These are phyloP conservation scores for Ornithoptera priamus DNA, from an alignment of 2,888 invertebrate genomes.

Conservation along the genomic window DNA sequence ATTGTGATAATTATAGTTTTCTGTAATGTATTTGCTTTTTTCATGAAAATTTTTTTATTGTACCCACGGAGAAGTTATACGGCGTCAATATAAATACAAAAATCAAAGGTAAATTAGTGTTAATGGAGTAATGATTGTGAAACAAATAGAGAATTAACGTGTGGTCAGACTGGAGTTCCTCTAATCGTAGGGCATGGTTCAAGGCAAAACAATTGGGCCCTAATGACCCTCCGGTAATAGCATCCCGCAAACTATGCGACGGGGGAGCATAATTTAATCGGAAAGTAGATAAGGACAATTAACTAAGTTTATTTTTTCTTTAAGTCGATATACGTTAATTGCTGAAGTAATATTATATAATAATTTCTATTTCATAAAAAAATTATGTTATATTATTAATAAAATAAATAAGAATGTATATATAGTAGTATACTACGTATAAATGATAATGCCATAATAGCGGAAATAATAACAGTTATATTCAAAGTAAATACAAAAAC, in stretches of 20 bases:
- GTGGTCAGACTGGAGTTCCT: conserved; percentile 55
- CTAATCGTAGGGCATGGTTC: conserved; percentile 44
- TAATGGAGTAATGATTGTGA: conserved; percentile 54
- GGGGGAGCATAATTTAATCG: conserved; percentile 29
- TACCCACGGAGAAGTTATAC: not conserved
- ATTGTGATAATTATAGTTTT: not conserved
- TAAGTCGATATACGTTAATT: conserved; percentile 9
- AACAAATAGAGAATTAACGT: conserved; percentile 73
- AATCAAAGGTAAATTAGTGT: conserved; percentile 30
- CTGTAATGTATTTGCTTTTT: not conserved
- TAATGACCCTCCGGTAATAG: conserved; percentile 53
- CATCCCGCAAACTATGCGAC: conserved; percentile 37
- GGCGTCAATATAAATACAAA: conserved; percentile 22
- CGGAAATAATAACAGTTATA: no score
- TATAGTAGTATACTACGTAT: no score
- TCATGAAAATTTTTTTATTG: no score
- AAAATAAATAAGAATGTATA: no score
- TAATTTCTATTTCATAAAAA: not conserved
- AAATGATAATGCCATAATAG: no score
- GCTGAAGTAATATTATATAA: not conserved
- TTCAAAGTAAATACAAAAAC: no score
- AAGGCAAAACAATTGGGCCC: conserved; percentile 65
- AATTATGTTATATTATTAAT: no score
- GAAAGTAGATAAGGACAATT: conserved; percentile 28
- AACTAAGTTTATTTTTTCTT: conserved; percentile 21